These are phyloP conservation scores for Catamblyrhynchus diadema DNA, from an alignment of 2,797 vertebrate genomes.

Conservation along the genomic window DNA sequence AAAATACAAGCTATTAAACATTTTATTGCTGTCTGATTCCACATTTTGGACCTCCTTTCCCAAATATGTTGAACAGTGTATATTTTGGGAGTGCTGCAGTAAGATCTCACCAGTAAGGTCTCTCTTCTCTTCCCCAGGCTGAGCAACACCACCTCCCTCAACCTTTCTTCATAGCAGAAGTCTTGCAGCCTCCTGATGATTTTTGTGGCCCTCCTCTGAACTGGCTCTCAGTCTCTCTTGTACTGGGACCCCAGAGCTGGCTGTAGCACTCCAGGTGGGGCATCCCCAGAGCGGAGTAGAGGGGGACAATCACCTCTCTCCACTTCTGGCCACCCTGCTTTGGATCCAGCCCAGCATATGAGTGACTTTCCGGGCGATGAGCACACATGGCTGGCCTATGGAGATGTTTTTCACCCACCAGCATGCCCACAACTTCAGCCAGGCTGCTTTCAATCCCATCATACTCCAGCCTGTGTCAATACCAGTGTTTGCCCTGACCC, in stretches of 20 bases:
- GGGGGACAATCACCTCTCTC: not conserved
- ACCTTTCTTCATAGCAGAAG: not conserved
- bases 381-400: fast-evolving
- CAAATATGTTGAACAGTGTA: not conserved
- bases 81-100: not conserved
- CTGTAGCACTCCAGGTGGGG: not conserved
- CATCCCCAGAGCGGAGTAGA: fast-evolving
- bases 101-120: not conserved
- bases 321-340: fast-evolving
- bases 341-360: not conserved
- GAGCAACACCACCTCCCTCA: not conserved
- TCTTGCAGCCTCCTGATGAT: not conserved
- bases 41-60: not conserved
- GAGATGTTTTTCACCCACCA: not conserved
- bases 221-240: not conserved
- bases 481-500: not conserved
- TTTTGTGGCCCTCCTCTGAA: not conserved
- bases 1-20: not conserved
- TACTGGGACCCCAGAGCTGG: not conserved
- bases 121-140: not conserved
- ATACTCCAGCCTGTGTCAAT: not conserved
- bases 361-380: not conserved
- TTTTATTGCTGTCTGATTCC: not conserved
- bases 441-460: not conserved
- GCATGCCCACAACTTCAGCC: fast-evolving